Evolutionary conservation across 2,888 invertebrate species (phyloP), one percentile per base, ranked within the genome.

Genomic region (Nectonema munidae): DNA sequence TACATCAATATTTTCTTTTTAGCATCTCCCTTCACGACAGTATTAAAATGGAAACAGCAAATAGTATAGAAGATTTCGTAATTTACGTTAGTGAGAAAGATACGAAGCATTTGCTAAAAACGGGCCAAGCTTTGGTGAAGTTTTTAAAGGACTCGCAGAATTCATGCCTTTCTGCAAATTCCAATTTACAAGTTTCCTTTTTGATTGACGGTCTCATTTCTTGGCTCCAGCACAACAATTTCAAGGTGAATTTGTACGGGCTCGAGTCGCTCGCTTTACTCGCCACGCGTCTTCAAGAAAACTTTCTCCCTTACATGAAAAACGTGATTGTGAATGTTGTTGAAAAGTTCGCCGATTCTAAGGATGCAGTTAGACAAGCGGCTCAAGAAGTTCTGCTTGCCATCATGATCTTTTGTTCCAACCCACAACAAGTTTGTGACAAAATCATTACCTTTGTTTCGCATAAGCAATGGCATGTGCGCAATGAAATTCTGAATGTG

Each of bases 391-490:
- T 43, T 21, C 16, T 43, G 2, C 19, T 41, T 18, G 41, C 42
- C 14, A 13, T 42, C 2, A 40, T 42, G 42, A 17, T 18, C 3
- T 21, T n/a, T n/a, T n/a, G n/a, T n/a, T n/a, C n/a, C n/a, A n/a
- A n/a, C n/a, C n/a, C n/a, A n/a, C n/a, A n/a, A n/a, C n/a, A n/a
- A 3, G 59, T 73, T 41, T 61, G 72, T 46, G 74, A 75, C 46
- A 66, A 68, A 51, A 58, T 74, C 42, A 59, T 61, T 35, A 63
- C 64, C 38, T 66, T 68, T 15, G 65, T 79, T 49, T 63, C 64
- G 46, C 81, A 83, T 59, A 81, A 81, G 59, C 76, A 81, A 54
- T 69, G 75, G 49, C 75, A 77, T 61, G 70, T 83, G 21, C 58
- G 79, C 39, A 79, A 83, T 51, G 81, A 81, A 55, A 69, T 73